Conservation (phyloP, 2,888 invertebrate genomes). For the Drosophila kambysellisi region DNA sequence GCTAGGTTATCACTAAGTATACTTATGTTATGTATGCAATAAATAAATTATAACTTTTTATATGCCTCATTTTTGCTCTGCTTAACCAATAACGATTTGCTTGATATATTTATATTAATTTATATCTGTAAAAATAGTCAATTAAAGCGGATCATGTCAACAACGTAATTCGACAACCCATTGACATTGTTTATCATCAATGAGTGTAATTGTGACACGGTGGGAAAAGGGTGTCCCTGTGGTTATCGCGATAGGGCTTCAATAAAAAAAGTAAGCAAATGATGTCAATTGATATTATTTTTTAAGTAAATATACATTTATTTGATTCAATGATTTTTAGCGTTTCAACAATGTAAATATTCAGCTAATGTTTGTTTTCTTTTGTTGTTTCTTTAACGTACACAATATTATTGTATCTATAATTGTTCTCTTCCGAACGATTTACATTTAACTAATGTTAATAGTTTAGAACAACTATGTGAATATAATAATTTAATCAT, state of each 20-base stretch:
- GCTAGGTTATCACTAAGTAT: conserved; percentile 30
- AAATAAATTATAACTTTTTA: conserved; percentile 27
- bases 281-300: neutral
- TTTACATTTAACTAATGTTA: conserved; percentile 56
- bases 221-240: neutral
- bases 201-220: neutral
- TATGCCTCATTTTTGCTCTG: neutral
- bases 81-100: neutral
- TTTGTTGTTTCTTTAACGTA: conserved; percentile 36
- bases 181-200: neutral
- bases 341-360: conserved; percentile 76
- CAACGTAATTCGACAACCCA: too few species aligned
- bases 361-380: conserved; percentile 60
- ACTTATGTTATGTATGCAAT: conserved; percentile 28
- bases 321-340: conserved; percentile 71
- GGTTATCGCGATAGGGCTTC: neutral
- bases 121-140: neutral
- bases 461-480: conserved; percentile 66
- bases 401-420: conserved; percentile 54
- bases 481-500: conserved; percentile 48
- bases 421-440: conserved; percentile 46
- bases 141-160: neutral
- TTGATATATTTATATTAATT: neutral
- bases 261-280: conserved; percentile 1
- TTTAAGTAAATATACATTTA: conserved; percentile 77